These are phyloP conservation scores for Cyclophora albipunctata DNA, from an alignment of 2,888 invertebrate species.

Conservation along the genomic window DNA sequence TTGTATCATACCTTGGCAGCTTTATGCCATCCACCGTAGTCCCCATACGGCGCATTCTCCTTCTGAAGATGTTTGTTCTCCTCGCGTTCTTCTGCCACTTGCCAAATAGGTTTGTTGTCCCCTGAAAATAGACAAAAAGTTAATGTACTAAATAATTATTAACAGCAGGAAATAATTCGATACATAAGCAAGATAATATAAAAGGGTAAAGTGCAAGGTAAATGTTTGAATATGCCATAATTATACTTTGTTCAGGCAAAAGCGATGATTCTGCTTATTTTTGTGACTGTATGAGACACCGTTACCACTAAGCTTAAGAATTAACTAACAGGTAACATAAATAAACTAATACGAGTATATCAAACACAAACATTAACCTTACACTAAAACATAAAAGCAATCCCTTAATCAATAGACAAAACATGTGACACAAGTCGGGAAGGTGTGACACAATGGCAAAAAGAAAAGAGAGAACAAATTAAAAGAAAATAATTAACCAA, in stretches of 20 bases:
- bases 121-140: conserved; percentile 61
- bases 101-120: conserved; percentile 97
- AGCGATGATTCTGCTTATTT: no score
- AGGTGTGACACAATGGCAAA: conserved; percentile 68
- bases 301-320: no score
- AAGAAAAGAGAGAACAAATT: conserved; percentile 22
- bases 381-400: no score
- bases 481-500: conserved; percentile 18
- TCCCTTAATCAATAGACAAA: conserved; percentile 11
- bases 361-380: neutral
- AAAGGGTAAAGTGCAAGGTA: no score
- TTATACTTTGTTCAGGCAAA: no score
- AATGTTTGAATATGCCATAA: no score
- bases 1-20: conserved; percentile 83
- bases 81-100: conserved; percentile 98
- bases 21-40: conserved; percentile 98
- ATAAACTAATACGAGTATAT: no score
- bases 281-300: no score
- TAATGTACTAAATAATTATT: no score
- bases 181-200: no score
- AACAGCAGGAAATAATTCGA: no score
- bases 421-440: conserved; percentile 74
- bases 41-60: conserved; percentile 92
- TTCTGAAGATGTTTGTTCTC: conserved; percentile 94
- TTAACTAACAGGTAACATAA: no score